These are phyloP conservation scores for Drosophila buzzatii DNA, from an alignment of 2,888 invertebrate genomes.

Conservation along the genomic window DNA sequence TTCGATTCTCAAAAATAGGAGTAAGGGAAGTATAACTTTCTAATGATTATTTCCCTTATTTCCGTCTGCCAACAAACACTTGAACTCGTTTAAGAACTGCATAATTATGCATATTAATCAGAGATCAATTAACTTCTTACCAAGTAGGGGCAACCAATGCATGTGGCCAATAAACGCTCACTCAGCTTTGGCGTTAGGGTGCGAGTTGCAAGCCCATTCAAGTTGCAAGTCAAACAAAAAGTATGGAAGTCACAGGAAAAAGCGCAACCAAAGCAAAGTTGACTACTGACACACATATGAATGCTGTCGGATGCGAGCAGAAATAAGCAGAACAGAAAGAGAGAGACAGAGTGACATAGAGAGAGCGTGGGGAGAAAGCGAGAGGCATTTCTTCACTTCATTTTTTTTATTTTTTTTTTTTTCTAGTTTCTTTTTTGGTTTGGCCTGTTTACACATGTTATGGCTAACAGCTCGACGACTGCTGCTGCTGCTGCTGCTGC, in stretches of 20 bases:
- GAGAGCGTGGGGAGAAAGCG: not conserved
- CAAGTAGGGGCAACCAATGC: not conserved
- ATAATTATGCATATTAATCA: not conserved
- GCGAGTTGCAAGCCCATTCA: constrained; percentile 12
- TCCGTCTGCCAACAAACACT: not conserved
- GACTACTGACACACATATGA: constrained; percentile 72
- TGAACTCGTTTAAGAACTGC: not conserved
- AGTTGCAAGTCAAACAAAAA: constrained; percentile 36
- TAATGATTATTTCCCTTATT: not conserved
- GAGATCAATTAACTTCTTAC: not conserved
- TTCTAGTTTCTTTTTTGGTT: constrained; percentile 16
- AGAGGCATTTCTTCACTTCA: constrained; percentile 3
- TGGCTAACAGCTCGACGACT: constrained; percentile 54
- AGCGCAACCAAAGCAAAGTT: constrained; percentile 54
- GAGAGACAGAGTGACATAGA: not conserved
- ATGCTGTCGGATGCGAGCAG: constrained; percentile 50
- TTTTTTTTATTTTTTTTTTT: constrained; percentile 1
- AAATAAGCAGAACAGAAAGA: not conserved
- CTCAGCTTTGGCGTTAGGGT: constrained; percentile 10
- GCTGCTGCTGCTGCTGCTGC: constrained; percentile 18
- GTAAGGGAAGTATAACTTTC: not conserved
- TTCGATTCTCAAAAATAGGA: not conserved
- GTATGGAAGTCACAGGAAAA: constrained; percentile 37
- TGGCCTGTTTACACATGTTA: constrained; percentile 75
- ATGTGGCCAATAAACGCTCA: not conserved